Percentiles rank a stretch among this genome's conserved stretches.
phyloP scores from a whole-genome alignment of 1,140 invertebrate species.

The Coenobita brevimanus region DNA sequence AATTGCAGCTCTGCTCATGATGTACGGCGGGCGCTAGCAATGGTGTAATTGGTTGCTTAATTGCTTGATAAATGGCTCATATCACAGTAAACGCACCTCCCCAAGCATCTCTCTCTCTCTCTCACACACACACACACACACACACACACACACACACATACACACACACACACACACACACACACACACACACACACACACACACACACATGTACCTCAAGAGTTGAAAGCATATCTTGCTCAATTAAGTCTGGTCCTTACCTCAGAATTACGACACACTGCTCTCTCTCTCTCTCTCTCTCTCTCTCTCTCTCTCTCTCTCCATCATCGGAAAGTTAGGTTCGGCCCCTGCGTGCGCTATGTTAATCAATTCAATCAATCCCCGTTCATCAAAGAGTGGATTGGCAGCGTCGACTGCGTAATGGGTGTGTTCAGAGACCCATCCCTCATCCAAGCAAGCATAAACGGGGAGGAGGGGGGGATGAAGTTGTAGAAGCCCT shows the following conservation, averaged over 20 bases:
- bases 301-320: too few species aligned
- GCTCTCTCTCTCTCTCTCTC: too few species aligned
- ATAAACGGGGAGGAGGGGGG: neutral
- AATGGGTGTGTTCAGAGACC: conserved; percentile 14
- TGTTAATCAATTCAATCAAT: conserved; percentile 49
- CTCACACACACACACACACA: neutral
- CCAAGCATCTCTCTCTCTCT: neutral
- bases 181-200: conserved; percentile 32
- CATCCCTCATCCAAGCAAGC: conserved; percentile 12
- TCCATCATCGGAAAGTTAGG: neutral
- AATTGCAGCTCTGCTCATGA: too few species aligned
- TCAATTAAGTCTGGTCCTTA: too few species aligned
- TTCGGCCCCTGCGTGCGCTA: conserved; percentile 39
- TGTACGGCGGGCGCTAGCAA: too few species aligned
- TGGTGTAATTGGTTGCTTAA: too few species aligned
- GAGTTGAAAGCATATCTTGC: too few species aligned
- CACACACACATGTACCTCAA: neutral
- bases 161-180: conserved; percentile 24
- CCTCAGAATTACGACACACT: too few species aligned
- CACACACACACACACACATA: conserved; percentile 6
- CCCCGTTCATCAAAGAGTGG: conserved; percentile 10
- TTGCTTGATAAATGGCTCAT: too few species aligned
- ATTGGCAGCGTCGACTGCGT: neutral
- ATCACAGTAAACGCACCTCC: neutral
- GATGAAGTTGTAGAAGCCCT: conserved; percentile 32